Conservation (phyloP, 2,113 vertebrate species). For the Chascanopsetta lugubris region DNA sequence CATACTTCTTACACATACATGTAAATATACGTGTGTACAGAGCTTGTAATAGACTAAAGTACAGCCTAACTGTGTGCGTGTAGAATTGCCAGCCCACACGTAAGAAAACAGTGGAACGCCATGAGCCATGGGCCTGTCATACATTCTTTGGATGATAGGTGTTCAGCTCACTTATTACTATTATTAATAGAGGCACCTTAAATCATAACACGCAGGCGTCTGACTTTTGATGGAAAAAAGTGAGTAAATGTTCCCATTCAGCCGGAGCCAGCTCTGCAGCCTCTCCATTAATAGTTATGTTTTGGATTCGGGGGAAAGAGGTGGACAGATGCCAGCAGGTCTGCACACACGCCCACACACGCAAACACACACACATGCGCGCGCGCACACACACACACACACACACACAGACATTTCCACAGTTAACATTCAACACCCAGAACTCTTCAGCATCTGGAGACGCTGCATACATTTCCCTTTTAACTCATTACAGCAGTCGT, state of each 20-base stretch:
- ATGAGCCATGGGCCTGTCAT: not conserved
- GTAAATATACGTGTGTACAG: not conserved
- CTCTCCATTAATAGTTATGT: conserved; percentile 46
- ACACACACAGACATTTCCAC: conserved; percentile 51
- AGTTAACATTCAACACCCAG: conserved; percentile 35
- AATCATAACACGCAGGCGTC: conserved; percentile 20
- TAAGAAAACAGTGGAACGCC: conserved; percentile 3
- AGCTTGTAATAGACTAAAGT: conserved; percentile 6
- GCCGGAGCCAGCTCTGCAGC: conserved; percentile 10
- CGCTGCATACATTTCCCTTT: conserved; percentile 32
- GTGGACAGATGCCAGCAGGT: conserved; percentile 34
- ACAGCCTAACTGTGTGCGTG: conserved; percentile 13
- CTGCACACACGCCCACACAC: conserved; percentile 31
- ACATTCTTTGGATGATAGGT: conserved; percentile 26
- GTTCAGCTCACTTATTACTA: conserved; percentile 20
- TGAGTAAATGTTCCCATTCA: conserved; percentile 36
- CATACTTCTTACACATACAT: not conserved
- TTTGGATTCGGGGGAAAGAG: conserved; percentile 44
- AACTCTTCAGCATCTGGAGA: conserved; percentile 46
- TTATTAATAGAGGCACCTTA: conserved; percentile 23
- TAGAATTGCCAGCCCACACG: conserved; percentile 8
- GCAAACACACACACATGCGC: too few relatives aligned
- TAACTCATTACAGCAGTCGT: conserved; percentile 34
- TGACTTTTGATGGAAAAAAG: conserved; percentile 56
- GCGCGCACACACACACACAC: conserved; percentile 36